Evolutionary conservation across 2,888 invertebrate species (phyloP).

Genomic region (Tigriopus californicus): DNA sequence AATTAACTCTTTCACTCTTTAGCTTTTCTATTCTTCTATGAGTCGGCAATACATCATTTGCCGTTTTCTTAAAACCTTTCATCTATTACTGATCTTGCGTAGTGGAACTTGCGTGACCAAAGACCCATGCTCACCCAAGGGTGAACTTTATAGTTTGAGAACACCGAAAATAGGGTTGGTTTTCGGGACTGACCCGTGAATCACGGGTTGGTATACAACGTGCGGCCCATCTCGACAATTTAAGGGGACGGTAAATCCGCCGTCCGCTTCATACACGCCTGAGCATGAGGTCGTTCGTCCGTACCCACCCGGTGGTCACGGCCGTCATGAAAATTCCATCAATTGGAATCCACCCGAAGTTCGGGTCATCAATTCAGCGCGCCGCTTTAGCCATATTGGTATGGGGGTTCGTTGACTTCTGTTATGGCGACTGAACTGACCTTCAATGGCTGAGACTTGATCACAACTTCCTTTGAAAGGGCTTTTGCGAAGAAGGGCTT

Average conservation of each 20-base stretch:
- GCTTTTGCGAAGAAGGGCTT: constrained; percentile 16
- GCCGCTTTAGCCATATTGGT: constrained; percentile 20
- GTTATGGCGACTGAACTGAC: constrained; percentile 17
- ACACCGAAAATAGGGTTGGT: neutral
- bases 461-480: neutral
- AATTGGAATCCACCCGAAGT: constrained; percentile 18
- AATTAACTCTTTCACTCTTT: too few species aligned
- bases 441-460: constrained; percentile 20
- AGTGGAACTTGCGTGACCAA: neutral
- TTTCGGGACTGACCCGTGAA: constrained; percentile 10
- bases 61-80: too few species aligned
- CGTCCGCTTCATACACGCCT: neutral
- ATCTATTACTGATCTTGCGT: too few species aligned
- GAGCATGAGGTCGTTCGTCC: constrained; percentile 17
- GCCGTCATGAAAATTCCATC: constrained; percentile 18
- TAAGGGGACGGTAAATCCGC: constrained; percentile 16
- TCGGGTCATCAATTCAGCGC: constrained; percentile 20
- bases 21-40: too few species aligned
- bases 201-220: constrained; percentile 17
- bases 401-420: constrained; percentile 19
- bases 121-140: neutral
- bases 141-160: neutral
- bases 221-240: constrained; percentile 18
- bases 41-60: too few species aligned
- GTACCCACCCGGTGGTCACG: constrained; percentile 21